Conservation (phyloP, 2,113 vertebrate species). For the Scartelaos histophorus region DNA sequence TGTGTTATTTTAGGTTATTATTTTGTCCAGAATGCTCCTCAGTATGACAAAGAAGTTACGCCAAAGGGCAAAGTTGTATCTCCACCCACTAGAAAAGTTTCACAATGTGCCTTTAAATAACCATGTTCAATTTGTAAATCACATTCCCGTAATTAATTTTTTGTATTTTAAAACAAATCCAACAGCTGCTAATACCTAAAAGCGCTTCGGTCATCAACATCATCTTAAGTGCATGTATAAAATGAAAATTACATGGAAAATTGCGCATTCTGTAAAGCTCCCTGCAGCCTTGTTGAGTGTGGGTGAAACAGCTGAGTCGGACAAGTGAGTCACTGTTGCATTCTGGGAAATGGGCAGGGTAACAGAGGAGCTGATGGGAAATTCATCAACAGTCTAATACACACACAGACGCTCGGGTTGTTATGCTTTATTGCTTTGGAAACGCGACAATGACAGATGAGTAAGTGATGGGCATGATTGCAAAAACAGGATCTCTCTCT, state of each 20-base stretch:
- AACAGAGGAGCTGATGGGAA: constrained; percentile 1
- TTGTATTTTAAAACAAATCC: too few species aligned
- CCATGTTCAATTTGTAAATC: too few species aligned
- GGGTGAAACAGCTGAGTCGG: constrained; percentile 6
- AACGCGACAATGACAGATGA: constrained; percentile 5
- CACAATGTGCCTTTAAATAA: too few species aligned
- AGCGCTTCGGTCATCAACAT: background rate
- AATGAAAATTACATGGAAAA: background rate
- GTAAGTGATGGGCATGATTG: background rate
- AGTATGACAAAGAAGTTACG: too few species aligned
- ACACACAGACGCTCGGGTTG: background rate
- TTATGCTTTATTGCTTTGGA: constrained; percentile 4
- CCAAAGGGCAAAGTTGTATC: too few species aligned
- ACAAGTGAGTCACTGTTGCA: constrained; percentile 6
- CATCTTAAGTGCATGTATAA: background rate
- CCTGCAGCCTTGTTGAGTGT: constrained; percentile 3
- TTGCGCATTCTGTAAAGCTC: background rate
- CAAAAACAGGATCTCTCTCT: background rate
- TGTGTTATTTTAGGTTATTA: too few species aligned
- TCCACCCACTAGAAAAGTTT: too few species aligned
- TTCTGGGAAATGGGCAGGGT: constrained; percentile 11
- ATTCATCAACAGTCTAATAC: constrained; percentile 1
- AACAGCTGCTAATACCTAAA: background rate
- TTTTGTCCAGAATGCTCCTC: too few species aligned
- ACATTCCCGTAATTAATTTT: too few species aligned